These are phyloP conservation scores for Podabrus alpinus DNA, from an alignment of 2,888 invertebrate genomes.

Conservation along the genomic window DNA sequence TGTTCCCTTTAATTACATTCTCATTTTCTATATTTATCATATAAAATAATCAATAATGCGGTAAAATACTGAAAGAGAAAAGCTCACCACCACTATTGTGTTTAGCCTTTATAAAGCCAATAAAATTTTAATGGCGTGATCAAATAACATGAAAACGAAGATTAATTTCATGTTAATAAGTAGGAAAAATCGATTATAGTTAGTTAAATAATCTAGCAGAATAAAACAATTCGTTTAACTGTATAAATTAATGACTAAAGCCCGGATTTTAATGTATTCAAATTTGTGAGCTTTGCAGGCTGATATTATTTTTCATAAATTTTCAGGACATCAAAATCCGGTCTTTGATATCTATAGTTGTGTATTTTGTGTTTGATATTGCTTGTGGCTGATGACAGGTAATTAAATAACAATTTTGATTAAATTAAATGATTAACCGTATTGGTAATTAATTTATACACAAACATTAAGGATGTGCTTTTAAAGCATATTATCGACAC, in stretches of 20 bases:
- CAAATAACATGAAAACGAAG: not conserved
- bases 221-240: not conserved
- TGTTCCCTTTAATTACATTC: not conserved
- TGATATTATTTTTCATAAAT: not conserved
- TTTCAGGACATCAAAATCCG: not conserved
- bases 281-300: too few species aligned
- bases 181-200: not conserved
- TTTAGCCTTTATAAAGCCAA: not conserved
- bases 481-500: not conserved
- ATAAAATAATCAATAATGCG: not conserved
- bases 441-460: not conserved
- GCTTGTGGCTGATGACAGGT: not conserved
- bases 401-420: not conserved
- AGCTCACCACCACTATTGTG: not conserved
- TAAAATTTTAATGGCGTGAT: not conserved
- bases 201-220: not conserved
- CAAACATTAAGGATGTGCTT: not conserved
- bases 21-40: not conserved
- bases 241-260: not conserved
- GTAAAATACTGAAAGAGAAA: not conserved
- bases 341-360: too few species aligned
- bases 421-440: not conserved
- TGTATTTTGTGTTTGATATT: not conserved
- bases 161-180: not conserved
- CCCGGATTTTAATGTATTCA: not conserved